phyloP scores from a whole-genome alignment of 2,797 vertebrate genomes.

The Neoniphon sammara region DNA sequence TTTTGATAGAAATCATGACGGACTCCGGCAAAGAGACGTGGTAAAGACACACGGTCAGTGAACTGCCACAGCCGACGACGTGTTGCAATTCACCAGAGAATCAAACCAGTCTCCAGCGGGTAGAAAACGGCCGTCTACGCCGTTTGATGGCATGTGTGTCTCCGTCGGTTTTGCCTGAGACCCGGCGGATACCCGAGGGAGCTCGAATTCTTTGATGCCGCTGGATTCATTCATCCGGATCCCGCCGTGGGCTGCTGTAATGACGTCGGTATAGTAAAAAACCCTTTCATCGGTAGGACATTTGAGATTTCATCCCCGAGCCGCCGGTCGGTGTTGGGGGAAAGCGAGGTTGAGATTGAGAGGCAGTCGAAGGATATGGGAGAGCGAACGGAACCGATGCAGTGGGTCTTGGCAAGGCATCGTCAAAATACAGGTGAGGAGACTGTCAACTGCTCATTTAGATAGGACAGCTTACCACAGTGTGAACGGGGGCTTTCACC shows the following conservation, averaged over 20 bases:
- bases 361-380: constrained; percentile 80
- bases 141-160: constrained; percentile 43
- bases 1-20: constrained; percentile 33
- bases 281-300: constrained; percentile 44
- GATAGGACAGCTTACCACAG: not conserved
- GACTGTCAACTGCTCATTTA: not conserved
- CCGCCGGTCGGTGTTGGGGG: constrained; percentile 50
- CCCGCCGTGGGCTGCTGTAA: constrained; percentile 38
- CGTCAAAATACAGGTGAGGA: constrained; percentile 82
- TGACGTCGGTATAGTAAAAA: constrained; percentile 61
- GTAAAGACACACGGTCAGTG: constrained; percentile 40
- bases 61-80: constrained; percentile 68
- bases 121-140: constrained; percentile 23
- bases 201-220: constrained; percentile 35
- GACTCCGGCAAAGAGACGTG: constrained; percentile 36
- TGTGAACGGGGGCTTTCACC: constrained; percentile 45
- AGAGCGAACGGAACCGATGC: constrained; percentile 78
- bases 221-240: constrained; percentile 53
- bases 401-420: constrained; percentile 78
- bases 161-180: constrained; percentile 24
- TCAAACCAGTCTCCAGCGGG: constrained; percentile 30
- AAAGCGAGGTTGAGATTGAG: constrained; percentile 57
- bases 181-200: constrained; percentile 38
- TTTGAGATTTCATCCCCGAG: constrained; percentile 34
- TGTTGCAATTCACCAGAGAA: constrained; percentile 62